Evolutionary conservation across 2,797 vertebrate genomes (phyloP).

Genomic region (Phyllotis vaccarum): DNA sequence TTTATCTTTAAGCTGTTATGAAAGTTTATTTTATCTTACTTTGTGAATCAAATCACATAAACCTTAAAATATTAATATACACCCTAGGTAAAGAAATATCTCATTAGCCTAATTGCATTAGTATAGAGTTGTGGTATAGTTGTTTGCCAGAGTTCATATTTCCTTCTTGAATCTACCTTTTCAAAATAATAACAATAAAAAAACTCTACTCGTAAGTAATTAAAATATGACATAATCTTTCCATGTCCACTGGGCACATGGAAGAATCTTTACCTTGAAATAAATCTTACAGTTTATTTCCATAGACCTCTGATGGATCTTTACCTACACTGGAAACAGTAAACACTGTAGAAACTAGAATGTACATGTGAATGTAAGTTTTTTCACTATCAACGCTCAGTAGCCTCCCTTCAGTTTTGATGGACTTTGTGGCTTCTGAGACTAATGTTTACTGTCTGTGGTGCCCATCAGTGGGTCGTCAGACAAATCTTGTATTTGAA

Average conservation of each 20-base stretch:
- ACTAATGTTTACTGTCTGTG: not conserved
- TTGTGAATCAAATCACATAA: not conserved
- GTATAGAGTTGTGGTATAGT: not conserved
- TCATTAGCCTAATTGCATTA: not conserved
- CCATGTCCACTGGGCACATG: not conserved
- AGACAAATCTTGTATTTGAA: constrained; percentile 18
- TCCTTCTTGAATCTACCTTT: not conserved
- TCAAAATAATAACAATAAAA: not conserved
- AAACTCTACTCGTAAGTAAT: not conserved
- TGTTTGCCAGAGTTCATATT: not conserved
- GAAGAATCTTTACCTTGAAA: constrained; percentile 15
- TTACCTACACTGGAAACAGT: not conserved
- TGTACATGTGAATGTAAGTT: not conserved
- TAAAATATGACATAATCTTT: not conserved
- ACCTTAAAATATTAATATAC: not conserved
- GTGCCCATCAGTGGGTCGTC: not conserved
- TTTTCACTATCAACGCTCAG: not conserved
- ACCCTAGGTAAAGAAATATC: not conserved
- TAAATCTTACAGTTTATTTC: not conserved
- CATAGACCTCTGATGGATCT: not conserved
- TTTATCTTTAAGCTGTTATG: not conserved
- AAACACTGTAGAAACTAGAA: not conserved
- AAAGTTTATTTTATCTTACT: not conserved
- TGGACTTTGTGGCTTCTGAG: not conserved
- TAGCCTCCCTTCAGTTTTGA: not conserved